These are phyloP conservation scores for Lycophotia porphyrea DNA, from an alignment of 2,888 invertebrate species.

Conservation along the genomic window DNA sequence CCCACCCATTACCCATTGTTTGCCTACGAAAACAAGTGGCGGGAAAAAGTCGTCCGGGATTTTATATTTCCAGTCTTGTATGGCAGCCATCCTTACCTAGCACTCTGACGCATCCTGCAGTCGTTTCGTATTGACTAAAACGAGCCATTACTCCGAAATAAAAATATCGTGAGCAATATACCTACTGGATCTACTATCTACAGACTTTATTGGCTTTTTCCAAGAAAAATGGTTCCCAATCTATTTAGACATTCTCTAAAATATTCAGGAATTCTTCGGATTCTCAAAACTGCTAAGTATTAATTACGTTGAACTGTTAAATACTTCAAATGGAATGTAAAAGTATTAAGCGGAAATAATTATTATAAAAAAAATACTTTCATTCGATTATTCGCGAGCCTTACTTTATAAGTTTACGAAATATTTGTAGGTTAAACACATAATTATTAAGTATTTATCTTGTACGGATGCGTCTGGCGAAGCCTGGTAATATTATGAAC, in stretches of 20 bases:
- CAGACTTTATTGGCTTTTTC: constrained; percentile 46
- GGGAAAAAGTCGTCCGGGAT: background rate
- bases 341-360: background rate
- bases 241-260: constrained; percentile 27
- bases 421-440: background rate
- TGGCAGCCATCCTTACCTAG: background rate
- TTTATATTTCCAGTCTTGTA: background rate
- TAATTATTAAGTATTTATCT: constrained; percentile 5
- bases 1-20: no score
- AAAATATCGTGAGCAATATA: constrained; percentile 46
- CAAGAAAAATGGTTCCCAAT: constrained; percentile 32
- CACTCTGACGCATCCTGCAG: constrained; percentile 28
- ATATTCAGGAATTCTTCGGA: constrained; percentile 26
- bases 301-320: constrained; percentile 19
- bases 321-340: constrained; percentile 16
- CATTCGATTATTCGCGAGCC: background rate
- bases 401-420: background rate
- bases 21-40: accelerated
- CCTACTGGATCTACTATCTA: constrained; percentile 21
- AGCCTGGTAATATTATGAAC: constrained; percentile 6
- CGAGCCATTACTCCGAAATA: constrained; percentile 30
- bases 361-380: background rate
- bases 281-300: constrained; percentile 10
- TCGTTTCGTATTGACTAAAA: constrained; percentile 32
- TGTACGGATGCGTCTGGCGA: background rate